Evolutionary conservation across 2,113 vertebrate species (phyloP).

Genomic region (Bombycilla garrulus): DNA sequence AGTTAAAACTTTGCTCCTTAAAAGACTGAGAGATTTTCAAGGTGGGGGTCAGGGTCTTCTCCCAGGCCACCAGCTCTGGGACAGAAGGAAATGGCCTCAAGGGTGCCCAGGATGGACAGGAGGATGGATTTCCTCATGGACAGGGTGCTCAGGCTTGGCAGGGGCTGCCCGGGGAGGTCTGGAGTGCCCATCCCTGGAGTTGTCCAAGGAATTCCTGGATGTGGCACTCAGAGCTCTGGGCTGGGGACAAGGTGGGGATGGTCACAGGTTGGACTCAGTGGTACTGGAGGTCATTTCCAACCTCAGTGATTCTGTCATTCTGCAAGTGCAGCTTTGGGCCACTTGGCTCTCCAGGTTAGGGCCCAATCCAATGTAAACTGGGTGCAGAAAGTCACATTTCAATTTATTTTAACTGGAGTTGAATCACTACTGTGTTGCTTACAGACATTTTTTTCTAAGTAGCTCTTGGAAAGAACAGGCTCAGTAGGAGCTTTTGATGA

Average conservation of each 20-base stretch:
- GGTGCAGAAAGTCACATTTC: neutral
- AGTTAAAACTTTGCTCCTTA: neutral
- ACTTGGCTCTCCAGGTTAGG: neutral
- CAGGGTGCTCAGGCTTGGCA: fast-evolving
- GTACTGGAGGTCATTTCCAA: neutral
- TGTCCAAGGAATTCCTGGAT: neutral
- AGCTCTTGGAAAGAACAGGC: neutral
- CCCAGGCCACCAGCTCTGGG: neutral
- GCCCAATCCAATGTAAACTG: neutral
- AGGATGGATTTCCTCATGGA: neutral
- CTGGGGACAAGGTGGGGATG: neutral
- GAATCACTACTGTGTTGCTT: neutral
- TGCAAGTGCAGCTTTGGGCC: neutral
- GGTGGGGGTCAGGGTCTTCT: neutral
- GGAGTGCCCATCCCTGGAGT: neutral
- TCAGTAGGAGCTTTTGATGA: neutral
- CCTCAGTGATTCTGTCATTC: neutral
- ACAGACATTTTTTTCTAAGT: neutral
- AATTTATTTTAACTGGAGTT: neutral
- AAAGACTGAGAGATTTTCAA: neutral
- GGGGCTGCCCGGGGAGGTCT: neutral
- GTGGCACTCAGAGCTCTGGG: neutral
- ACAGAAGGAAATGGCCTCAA: neutral
- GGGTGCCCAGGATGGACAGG: fast-evolving
- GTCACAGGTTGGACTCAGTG: fast-evolving